Base-by-base conservation (phyloP, 2,113 vertebrate genomes). In the Leptodactylus fuscus region DNA sequence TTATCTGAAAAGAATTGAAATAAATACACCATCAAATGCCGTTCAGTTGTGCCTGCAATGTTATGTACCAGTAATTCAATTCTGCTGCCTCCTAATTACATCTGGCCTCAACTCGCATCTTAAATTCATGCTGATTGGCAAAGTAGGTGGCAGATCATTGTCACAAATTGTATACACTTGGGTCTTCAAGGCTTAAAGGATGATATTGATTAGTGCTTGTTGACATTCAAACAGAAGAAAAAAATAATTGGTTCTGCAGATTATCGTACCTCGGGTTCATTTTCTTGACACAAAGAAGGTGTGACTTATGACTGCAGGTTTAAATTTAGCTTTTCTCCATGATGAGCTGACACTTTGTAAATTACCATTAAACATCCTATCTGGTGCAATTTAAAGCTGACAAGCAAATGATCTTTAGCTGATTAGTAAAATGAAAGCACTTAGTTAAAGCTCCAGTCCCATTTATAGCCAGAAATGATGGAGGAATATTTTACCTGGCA, bases 1-100 rank as follows among this genome's bases (percentile, higher is more conserved):
- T 86, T 86, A 78, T 77, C 84, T 86, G 67, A 60, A 86, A 86
- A 81, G 84, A 86, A 86, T 80, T 80, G 84, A 86, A 86, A 86
- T 85, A 86, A 86, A 86, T 81, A 86, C 67, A 81, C 67, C 34
- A 86, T 86, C 76, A 86, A 46, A 86, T 73, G 65, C 24, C 24
- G 71, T 81, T 86, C 77, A 73, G 84, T 81, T 81, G 84, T 70
- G 77, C 77, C 36, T 86, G 84, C 76, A 86, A 73, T 81, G 77
- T 46, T 65, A n/a, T 86, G 76, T 73, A 58, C 38, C 60, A 55
- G 83, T 86, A 86, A 86, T 81, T 71, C 74, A 86, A 81, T 86
- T 80, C 84, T 81, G 49, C 84, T 60, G 69, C 38, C 34, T 60
- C 46, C 77, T 86, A 86, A 86, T 86, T 86, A 80, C 77, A 81